Evolutionary conservation across 2,888 invertebrate genomes (phyloP).

Genomic region (Gari tellinella): DNA sequence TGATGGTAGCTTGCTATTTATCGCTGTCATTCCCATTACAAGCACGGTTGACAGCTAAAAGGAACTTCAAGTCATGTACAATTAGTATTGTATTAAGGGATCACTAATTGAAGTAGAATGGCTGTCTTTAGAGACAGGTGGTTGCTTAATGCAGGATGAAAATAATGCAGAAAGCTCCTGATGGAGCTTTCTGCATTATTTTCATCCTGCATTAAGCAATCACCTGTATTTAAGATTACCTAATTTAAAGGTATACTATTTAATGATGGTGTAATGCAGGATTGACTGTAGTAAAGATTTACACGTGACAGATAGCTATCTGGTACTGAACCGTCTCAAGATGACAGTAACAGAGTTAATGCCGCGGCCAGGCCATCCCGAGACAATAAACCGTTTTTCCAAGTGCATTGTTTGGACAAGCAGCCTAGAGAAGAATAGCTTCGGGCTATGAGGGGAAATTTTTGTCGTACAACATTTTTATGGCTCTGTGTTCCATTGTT

Average conservation of each 20-base stretch:
- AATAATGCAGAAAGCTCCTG: no score
- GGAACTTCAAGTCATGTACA: conserved; percentile 28
- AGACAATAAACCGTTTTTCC: no score
- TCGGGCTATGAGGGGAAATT: conserved; percentile 27
- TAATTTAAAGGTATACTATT: no score
- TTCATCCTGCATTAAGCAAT: no score
- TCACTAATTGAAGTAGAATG: no score
- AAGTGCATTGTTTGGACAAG: conserved; percentile 18
- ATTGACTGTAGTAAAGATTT: conserved; percentile 37
- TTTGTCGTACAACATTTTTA: conserved; percentile 43
- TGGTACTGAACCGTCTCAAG: conserved; percentile 18
- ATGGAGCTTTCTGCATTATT: no score
- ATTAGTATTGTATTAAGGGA: no score
- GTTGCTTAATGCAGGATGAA: no score
- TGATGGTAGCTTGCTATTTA: conserved; percentile 11
- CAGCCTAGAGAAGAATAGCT: conserved; percentile 12
- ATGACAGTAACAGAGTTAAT: conserved; percentile 43
- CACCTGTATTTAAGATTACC: no score
- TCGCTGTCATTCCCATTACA: conserved; percentile 18
- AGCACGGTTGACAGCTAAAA: conserved; percentile 29
- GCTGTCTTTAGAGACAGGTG: no score
- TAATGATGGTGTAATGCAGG: no score
- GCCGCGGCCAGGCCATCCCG: conserved; percentile 9
- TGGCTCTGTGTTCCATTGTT: conserved; percentile 27
- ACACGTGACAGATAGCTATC: conserved; percentile 44